Percentiles rank a stretch among this genome's conserved stretches.
Evolutionary conservation across 2,888 invertebrate species (phyloP).

Genomic region (Stenolophus ochropezus): DNA sequence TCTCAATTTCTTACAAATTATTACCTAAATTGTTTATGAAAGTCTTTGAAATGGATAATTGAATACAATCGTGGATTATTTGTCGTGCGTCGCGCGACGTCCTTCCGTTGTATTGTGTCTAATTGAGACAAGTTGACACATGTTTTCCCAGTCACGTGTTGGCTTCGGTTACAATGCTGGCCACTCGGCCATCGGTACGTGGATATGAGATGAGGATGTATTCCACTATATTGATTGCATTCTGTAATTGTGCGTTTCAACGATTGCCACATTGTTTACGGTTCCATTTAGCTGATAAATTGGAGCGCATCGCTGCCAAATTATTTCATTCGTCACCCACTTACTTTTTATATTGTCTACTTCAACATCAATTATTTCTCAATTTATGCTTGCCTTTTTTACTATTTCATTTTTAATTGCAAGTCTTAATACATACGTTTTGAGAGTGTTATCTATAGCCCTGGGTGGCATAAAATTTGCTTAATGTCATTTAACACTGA

Average conservation of each 20-base stretch:
- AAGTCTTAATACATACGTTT: too few relatives aligned
- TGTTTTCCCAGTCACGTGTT: constrained; percentile 4
- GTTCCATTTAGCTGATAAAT: constrained; percentile 23
- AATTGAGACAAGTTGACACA: neutral
- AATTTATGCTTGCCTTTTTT: neutral
- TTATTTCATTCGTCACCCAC: constrained; percentile 23
- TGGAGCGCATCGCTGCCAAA: constrained; percentile 20
- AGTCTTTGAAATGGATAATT: too few relatives aligned
- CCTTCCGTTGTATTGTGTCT: neutral
- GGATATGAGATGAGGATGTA: neutral
- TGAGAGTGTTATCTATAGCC: constrained; percentile 26
- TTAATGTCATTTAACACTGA: constrained; percentile 44
- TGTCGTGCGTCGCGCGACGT: neutral
- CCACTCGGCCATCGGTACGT: neutral
- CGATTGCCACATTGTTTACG: constrained; percentile 32
- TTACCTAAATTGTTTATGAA: too few relatives aligned
- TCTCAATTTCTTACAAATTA: neutral
- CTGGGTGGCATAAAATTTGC: constrained; percentile 22
- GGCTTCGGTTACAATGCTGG: neutral
- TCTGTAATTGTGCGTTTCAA: constrained; percentile 34
- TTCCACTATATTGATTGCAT: constrained; percentile 37
- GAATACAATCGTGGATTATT: neutral
- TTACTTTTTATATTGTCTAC: constrained; percentile 12
- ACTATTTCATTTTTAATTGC: too few relatives aligned
- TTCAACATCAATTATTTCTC: neutral